A percentile compares a stretch with the other conserved stretches of the same genome.
Conservation (phyloP, 2,797 vertebrate genomes). For the Onychomys torridus region DNA sequence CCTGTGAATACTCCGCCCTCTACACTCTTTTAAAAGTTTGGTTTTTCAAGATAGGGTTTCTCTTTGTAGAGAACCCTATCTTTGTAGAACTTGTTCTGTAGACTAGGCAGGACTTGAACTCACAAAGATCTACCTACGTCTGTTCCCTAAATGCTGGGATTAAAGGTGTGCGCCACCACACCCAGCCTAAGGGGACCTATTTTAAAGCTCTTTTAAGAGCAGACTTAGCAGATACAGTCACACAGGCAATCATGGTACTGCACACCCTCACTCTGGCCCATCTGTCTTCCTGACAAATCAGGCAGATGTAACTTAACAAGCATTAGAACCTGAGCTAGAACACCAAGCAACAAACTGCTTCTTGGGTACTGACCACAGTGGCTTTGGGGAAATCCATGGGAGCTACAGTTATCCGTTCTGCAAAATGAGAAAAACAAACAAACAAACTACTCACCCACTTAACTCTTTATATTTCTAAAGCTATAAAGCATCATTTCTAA, state of each 20-base stretch:
- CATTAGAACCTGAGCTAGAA: not conserved
- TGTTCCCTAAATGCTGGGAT: not conserved
- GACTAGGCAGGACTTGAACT: not conserved
- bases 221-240: not conserved
- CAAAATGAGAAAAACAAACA: not conserved
- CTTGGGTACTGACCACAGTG: not conserved
- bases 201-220: not conserved
- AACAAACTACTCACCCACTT: not conserved
- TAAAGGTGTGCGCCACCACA: not conserved
- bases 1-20: not conserved
- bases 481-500: not conserved
- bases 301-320: not conserved
- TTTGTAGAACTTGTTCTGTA: not conserved
- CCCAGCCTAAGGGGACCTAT: not conserved
- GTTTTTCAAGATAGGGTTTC: not conserved
- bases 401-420: constrained; percentile 10
- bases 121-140: not conserved
- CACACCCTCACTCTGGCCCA: not conserved
- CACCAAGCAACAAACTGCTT: not conserved
- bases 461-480: constrained; percentile 38
- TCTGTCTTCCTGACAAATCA: not conserved
- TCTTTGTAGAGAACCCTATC: not conserved
- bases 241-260: not conserved
- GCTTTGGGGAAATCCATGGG: not conserved
- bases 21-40: not conserved